phyloP scores from a whole-genome alignment of 1,140 invertebrate genomes.

The Aphaenogaster floridana region DNA sequence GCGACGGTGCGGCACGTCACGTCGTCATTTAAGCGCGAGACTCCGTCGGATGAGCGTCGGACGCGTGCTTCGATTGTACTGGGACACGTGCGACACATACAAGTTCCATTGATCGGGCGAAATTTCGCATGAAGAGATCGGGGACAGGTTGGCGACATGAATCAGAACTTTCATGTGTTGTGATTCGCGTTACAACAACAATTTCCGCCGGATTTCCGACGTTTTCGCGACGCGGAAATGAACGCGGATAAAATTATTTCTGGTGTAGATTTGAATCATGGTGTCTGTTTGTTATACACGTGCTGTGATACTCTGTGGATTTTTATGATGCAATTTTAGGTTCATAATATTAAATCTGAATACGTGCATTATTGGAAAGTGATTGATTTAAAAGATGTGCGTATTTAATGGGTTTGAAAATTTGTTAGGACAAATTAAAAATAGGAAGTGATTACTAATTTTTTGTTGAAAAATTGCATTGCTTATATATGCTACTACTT shows the following conservation, averaged over 20 bases:
- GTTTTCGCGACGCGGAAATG: not conserved
- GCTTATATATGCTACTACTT: not conserved
- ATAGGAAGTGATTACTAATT: not conserved
- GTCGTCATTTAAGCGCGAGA: slow-evolving; percentile 57
- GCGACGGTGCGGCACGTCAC: slow-evolving; percentile 29
- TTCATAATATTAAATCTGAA: not conserved
- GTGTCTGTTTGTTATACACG: not conserved
- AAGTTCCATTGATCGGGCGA: not conserved
- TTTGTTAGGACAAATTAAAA: not conserved
- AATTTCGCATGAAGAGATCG: not conserved
- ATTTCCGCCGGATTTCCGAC: not conserved
- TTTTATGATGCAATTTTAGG: not conserved
- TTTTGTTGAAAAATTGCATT: not conserved
- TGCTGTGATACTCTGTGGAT: not conserved
- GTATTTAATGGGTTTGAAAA: not conserved
- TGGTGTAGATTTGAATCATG: not conserved
- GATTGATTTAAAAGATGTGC: not conserved
- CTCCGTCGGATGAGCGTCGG: slow-evolving; percentile 40
- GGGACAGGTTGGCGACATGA: not conserved
- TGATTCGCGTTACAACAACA: not conserved
- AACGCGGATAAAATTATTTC: not conserved
- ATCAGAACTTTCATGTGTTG: not conserved
- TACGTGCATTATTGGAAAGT: not conserved
- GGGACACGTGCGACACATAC: slow-evolving; percentile 25
- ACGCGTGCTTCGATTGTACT: not conserved